Conservation (phyloP, 2,888 invertebrate genomes). For the Spilosoma lubricipeda region DNA sequence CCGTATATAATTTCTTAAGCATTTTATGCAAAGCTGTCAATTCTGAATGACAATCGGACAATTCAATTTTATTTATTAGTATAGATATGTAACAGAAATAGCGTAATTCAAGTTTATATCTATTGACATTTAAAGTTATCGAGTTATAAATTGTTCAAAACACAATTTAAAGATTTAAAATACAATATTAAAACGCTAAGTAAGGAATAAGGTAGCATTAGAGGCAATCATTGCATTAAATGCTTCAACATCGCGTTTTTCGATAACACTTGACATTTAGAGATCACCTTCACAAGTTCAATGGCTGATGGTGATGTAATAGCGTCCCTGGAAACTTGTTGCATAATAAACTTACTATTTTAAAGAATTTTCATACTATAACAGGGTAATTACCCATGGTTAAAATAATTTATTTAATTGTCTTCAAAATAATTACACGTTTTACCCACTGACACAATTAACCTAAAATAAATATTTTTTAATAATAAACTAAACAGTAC, state of each 20-base stretch:
- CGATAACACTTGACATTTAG: slow-evolving; percentile 49
- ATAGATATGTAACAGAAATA: too few relatives aligned
- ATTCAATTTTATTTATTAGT: too few relatives aligned
- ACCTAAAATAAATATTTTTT: too few relatives aligned
- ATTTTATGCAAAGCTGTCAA: too few relatives aligned
- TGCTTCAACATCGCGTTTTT: slow-evolving; percentile 21
- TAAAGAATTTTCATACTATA: neutral
- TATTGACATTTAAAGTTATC: neutral
- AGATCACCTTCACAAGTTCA: slow-evolving; percentile 49
- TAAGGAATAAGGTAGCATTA: neutral
- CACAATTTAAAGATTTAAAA: neutral
- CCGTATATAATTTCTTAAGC: too few relatives aligned
- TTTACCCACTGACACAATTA: too few relatives aligned
- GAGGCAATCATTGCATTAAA: slow-evolving; percentile 24
- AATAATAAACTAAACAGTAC: too few relatives aligned
- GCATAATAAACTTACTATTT: neutral
- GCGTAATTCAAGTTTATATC: neutral
- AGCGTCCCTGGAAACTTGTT: neutral
- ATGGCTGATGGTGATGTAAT: slow-evolving; percentile 22
- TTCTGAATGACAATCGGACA: too few relatives aligned
- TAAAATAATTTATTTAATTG: neutral
- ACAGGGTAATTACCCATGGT: neutral
- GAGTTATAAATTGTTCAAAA: neutral
- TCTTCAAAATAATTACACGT: neutral
- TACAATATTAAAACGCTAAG: neutral